Evolutionary conservation across 2,797 vertebrate species (phyloP), one percentile per base, ranked within the genome.

Genomic region (Stomatorhinus walkeri): DNA sequence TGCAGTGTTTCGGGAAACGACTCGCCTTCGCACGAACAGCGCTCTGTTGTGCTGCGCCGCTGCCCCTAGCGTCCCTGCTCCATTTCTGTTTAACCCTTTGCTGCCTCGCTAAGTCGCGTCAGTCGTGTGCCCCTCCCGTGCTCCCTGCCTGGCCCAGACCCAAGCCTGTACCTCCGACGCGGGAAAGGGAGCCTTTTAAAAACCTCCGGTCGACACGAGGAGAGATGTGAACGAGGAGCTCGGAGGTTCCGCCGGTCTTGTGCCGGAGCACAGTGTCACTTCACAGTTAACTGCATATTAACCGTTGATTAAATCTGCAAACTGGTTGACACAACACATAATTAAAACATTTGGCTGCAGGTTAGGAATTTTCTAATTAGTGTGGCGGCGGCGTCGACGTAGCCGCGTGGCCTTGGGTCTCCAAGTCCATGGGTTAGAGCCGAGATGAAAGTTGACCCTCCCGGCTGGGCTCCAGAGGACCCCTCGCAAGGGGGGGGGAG

Each of bases 1-100:
- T 96, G 96, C 96, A 95, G 96, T 95, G 95, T 96, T 96, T 96
- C 95, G 96, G 96, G 96, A 97, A 97, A 97, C 96, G 96, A 96
- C 94, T 96, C 95, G 96, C 96, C 96, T 96, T 96, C 93, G 94
- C 96, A 96, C 94, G 96, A 96, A 96, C 94, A 95, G 95, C 91
- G 95, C 96, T 95, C 94, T 94, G 95, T 94, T 96, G 96, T 95
- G 96, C 96, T 96, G 96, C 94, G 92, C 94, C 94, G 93, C 95
- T 94, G 94, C 96, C 94, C 94, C 91, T 93, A 94, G 96, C 96
- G 89, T 95, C 93, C 95, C 96, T 95, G 94, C 94, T 96, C 94
- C 93, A 93, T 95, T 94, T 94, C 95, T 93, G 90, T 92, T 96
- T 97, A 96, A 97, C 90, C 96, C 96, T 96, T 95, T 93, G 93